These are phyloP conservation scores for Gryllus longicercus DNA, from an alignment of 2,888 invertebrate genomes.

Conservation along the genomic window DNA sequence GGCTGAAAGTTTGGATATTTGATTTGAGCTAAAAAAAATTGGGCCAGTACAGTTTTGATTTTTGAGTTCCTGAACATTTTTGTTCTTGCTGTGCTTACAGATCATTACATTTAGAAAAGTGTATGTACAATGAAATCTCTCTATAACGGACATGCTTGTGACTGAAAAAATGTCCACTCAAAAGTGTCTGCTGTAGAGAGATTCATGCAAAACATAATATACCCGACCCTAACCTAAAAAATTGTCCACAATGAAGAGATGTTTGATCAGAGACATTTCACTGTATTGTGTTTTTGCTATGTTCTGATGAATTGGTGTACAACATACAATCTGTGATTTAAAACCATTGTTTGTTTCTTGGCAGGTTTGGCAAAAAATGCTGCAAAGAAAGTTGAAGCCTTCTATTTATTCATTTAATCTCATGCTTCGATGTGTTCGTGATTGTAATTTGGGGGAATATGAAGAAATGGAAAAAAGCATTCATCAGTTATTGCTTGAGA, in stretches of 20 bases:
- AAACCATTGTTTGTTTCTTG: conserved; percentile 23
- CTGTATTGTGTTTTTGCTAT: no score
- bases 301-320: no score
- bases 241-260: no score
- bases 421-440: conserved; percentile 72
- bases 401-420: conserved; percentile 74
- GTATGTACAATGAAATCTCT: background rate
- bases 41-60: no score
- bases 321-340: no score
- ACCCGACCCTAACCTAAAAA: no score
- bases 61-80: background rate
- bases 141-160: background rate
- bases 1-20: no score
- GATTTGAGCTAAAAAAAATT: no score
- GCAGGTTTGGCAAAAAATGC: conserved; percentile 79
- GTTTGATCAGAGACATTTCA: no score
- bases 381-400: conserved; percentile 61
- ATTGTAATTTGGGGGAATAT: conserved; percentile 73
- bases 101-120: conserved; percentile 18
- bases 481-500: conserved; percentile 6
- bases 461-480: conserved; percentile 41
- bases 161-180: no score
- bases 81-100: background rate
- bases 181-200: no score
- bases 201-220: no score